These are phyloP conservation scores for Gopherus flavomarginatus DNA, from an alignment of 2,113 vertebrate genomes.

Conservation along the genomic window DNA sequence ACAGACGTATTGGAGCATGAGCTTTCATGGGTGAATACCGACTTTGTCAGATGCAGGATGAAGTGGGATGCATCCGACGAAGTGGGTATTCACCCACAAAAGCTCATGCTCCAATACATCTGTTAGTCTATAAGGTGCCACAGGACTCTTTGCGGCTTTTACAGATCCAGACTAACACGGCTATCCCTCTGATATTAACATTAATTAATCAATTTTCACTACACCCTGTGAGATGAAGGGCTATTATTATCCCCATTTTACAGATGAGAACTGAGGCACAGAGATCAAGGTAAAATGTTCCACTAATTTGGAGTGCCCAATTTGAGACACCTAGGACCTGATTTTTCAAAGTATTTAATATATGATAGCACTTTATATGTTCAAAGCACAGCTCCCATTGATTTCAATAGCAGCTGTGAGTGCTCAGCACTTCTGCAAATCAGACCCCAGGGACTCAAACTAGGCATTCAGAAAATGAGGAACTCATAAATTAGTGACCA, in stretches of 20 bases:
- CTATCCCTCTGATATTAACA: too few species aligned
- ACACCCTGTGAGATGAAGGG: neutral
- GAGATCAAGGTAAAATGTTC: neutral
- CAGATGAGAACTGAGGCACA: neutral
- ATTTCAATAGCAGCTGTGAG: neutral
- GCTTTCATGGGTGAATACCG: too few species aligned
- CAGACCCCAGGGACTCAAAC: neutral
- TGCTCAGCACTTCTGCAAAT: neutral
- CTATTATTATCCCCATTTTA: neutral
- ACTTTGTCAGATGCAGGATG: too few species aligned
- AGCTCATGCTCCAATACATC: too few species aligned
- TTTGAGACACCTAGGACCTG: neutral
- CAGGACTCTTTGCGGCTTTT: too few species aligned
- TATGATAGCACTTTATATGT: neutral
- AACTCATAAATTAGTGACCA: neutral
- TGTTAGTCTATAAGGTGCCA: too few species aligned
- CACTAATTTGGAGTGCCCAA: neutral
- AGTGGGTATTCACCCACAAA: too few species aligned
- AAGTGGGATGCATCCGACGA: too few species aligned
- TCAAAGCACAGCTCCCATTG: neutral
- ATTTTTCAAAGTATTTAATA: neutral
- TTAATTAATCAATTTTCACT: too few species aligned
- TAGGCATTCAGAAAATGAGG: neutral
- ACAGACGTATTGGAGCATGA: too few species aligned
- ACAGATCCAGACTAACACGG: too few species aligned